A percentile compares a stretch with the other conserved stretches of the same genome.
Conservation (phyloP, 2,113 vertebrate species). For the Trogon melanurus region DNA sequence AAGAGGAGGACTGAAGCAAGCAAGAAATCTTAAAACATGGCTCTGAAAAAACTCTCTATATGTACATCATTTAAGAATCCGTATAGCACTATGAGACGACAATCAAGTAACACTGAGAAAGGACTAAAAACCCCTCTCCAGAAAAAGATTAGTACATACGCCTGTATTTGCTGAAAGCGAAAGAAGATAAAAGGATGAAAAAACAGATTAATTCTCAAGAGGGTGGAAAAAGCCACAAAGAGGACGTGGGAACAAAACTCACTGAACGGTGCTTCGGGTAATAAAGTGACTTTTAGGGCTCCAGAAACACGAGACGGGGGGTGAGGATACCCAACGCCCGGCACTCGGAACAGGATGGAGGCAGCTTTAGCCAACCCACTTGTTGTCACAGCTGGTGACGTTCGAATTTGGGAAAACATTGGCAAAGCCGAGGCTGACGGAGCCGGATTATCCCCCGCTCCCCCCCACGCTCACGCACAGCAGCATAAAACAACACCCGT, state of each 20-base stretch:
- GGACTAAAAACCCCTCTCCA: not conserved
- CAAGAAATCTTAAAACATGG: not conserved
- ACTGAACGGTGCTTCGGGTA: not conserved
- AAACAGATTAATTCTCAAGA: not conserved
- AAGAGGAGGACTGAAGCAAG: not conserved
- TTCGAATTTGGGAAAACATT: not conserved
- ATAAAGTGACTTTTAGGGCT: not conserved
- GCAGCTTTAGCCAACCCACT: not conserved
- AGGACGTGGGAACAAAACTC: not conserved
- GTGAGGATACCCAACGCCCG: not conserved
- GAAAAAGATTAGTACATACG: fast-evolving
- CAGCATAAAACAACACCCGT: not conserved
- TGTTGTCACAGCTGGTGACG: not conserved
- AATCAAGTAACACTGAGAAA: not conserved
- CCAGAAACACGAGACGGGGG: not conserved
- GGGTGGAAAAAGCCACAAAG: not conserved
- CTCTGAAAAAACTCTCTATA: not conserved
- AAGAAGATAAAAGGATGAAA: not conserved
- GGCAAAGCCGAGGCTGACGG: not conserved
- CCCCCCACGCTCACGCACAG: not conserved
- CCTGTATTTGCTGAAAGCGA: not conserved
- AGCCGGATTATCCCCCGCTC: not conserved
- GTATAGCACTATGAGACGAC: not conserved
- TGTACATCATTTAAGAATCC: not conserved
- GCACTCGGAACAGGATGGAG: not conserved